Base-by-base conservation (phyloP, 1,140 invertebrate species). In the Octopus sinensis region DNA sequence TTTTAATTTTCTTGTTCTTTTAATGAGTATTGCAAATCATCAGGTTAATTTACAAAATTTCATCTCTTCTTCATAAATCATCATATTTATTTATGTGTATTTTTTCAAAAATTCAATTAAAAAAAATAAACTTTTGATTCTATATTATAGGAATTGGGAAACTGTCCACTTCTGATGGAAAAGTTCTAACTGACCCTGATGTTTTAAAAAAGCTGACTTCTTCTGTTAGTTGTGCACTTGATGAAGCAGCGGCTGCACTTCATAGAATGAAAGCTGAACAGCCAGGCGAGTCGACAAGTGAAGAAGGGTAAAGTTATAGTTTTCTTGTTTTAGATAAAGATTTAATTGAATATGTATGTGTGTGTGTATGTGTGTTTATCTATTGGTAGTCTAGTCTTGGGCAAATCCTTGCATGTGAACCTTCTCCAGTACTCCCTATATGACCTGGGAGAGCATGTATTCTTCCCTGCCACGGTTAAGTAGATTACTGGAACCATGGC, bases 231-330 rank as follows among this genome's bases (percentile, higher is more conserved):
- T 96, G 95, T 92, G 96, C 97, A 78, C 93, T 98, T 83, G 97
- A 98, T 92, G 97, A 98, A 92, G 97, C 97, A 77, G 97, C 96
- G 79, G 96, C 96, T 84, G 96, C 96, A 80, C 92, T 98, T 76
- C 98, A 96, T 79, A 94, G 96, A 88, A 98, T 98, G 96, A 94
- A 96, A 87, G 95, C 94, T 88, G 96, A 97, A 84, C 90, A 87
- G 78, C 88, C 87, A 85, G 87, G 87, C 43, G 87, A 89, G 78
- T 79, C 86, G 71, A 81, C 85, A 76, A 84, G 80, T 73, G 80
- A 81, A 53, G 88, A 89, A 73, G 85, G 87, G 89, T 88, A 81
- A 82, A 81, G 83, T 82, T 78, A 3, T n/a, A 2, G 76, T 43
- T 43, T 43, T 43, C 1, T 43, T 43, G 30, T 43, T 43, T 43